A percentile compares a stretch with the other conserved stretches of the same genome.
Evolutionary conservation across 2,113 vertebrate species (phyloP).

Genomic region (Nothobranchius furzeri): DNA sequence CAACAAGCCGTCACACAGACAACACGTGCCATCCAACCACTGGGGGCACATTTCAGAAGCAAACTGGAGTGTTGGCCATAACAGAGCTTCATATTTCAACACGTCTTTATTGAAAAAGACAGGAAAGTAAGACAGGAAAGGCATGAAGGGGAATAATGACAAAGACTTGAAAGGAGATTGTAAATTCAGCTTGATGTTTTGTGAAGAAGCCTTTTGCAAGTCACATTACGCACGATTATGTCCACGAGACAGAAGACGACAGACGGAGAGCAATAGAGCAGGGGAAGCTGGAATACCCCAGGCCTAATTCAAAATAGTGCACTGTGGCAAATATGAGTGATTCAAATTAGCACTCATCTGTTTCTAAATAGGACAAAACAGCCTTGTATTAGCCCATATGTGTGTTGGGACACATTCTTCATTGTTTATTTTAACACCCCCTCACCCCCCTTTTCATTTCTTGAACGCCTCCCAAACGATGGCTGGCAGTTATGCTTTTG

Average conservation of each 20-base stretch:
- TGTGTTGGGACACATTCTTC: constrained; percentile 74
- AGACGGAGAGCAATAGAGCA: constrained; percentile 21
- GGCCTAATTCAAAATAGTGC: constrained; percentile 64
- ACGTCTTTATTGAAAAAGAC: constrained; percentile 92
- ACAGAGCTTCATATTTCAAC: constrained; percentile 96
- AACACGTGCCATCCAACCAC: constrained; percentile 68
- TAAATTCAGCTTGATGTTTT: constrained; percentile 71
- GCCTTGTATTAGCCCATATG: constrained; percentile 72
- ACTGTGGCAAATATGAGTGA: constrained; percentile 65
- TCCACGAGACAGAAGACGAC: constrained; percentile 27
- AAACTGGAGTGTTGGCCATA: constrained; percentile 88
- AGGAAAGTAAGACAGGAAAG: constrained; percentile 40
- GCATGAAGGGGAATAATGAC: constrained; percentile 51
- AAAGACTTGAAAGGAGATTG: constrained; percentile 73
- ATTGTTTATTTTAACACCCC: constrained; percentile 86
- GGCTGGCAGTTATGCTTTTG: constrained; percentile 91
- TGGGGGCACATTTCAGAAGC: constrained; percentile 87
- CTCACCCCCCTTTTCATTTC: constrained; percentile 79
- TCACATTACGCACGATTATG: constrained; percentile 58
- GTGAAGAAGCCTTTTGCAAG: constrained; percentile 60
- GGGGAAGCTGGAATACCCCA: constrained; percentile 44
- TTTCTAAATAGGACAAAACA: constrained; percentile 73
- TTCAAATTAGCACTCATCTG: constrained; percentile 71
- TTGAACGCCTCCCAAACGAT: constrained; percentile 86
- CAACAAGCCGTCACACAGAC: constrained; percentile 40